A percentile compares a stretch with the other conserved stretches of the same genome.
Conservation (phyloP, 2,797 vertebrate species). For the Margarornis squamiger region DNA sequence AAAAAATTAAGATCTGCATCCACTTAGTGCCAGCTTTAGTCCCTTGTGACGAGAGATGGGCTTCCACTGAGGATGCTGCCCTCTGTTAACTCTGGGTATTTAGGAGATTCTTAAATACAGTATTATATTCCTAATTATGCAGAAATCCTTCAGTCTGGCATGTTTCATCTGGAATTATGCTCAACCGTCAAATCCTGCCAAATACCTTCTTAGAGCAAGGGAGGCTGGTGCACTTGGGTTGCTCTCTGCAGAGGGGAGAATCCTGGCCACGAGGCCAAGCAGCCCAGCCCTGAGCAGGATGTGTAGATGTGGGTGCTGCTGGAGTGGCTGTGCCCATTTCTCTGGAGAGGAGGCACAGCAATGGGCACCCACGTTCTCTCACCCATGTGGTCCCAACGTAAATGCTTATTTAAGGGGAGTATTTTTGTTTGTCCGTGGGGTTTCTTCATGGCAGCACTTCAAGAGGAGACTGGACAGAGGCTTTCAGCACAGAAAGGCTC, state of each 20-base stretch:
- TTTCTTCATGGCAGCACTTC: rapidly evolving
- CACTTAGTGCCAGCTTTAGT: neutral
- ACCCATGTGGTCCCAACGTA: neutral
- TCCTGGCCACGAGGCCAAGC: neutral
- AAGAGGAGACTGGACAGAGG: neutral
- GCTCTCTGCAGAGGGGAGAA: neutral
- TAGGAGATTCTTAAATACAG: slow-evolving; percentile 17
- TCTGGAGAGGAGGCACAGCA: neutral
- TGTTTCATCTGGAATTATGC: slow-evolving; percentile 32
- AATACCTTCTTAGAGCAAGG: neutral
- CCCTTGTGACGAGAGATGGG: neutral
- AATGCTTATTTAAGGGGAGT: rapidly evolving
- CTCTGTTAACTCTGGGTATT: neutral
- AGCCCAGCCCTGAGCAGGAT: rapidly evolving
- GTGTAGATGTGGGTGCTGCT: neutral
- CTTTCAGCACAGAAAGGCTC: neutral
- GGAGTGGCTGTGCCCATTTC: neutral
- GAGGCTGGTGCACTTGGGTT: neutral
- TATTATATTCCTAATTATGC: slow-evolving; percentile 42
- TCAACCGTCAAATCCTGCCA: slow-evolving; percentile 6
- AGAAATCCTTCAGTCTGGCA: slow-evolving; percentile 4
- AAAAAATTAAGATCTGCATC: neutral
- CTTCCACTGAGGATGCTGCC: rapidly evolving
- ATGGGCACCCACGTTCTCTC: neutral
- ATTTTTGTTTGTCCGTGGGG: neutral